Percentiles rank a stretch among this genome's conserved stretches.
Evolutionary conservation across 2,113 vertebrate genomes (phyloP).

Genomic region (Dipodomys ordii): DNA sequence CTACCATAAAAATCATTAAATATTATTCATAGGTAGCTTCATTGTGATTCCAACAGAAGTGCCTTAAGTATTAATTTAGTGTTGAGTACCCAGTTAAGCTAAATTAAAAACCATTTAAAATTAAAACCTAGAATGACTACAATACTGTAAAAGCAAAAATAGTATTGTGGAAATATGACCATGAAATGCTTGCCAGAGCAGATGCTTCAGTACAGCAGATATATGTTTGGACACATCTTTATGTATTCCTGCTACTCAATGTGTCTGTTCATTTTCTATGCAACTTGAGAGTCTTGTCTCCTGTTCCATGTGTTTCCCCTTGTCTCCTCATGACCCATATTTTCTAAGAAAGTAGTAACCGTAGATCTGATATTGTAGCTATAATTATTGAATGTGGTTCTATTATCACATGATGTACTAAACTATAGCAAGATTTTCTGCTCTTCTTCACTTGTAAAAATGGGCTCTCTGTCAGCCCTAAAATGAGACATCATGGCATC

Average conservation of each 20-base stretch:
- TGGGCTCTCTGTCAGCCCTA: neutral
- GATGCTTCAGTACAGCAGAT: neutral
- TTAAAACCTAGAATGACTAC: neutral
- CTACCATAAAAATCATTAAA: constrained; percentile 43
- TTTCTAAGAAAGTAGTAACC: neutral
- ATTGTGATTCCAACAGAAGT: constrained; percentile 39
- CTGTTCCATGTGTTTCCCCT: neutral
- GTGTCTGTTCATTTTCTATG: neutral
- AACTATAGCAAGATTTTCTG: neutral
- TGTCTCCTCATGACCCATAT: accelerated
- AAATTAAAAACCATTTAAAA: constrained; percentile 69
- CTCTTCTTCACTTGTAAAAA: neutral
- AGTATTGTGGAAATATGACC: neutral
- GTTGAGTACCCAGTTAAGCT: constrained; percentile 32
- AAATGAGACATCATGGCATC: neutral
- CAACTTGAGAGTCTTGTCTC: neutral
- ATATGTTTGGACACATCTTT: neutral
- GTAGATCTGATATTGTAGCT: neutral
- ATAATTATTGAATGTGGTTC: neutral
- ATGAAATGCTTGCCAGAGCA: neutral
- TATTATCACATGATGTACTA: neutral
- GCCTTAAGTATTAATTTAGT: constrained; percentile 52
- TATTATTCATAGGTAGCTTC: constrained; percentile 35
- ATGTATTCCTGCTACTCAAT: neutral
- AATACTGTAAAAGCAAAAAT: constrained; percentile 32